Evolutionary conservation across 1,140 invertebrate species (phyloP), one percentile per base, ranked within the genome.

Genomic region (Ctenoplectra terminalis): DNA sequence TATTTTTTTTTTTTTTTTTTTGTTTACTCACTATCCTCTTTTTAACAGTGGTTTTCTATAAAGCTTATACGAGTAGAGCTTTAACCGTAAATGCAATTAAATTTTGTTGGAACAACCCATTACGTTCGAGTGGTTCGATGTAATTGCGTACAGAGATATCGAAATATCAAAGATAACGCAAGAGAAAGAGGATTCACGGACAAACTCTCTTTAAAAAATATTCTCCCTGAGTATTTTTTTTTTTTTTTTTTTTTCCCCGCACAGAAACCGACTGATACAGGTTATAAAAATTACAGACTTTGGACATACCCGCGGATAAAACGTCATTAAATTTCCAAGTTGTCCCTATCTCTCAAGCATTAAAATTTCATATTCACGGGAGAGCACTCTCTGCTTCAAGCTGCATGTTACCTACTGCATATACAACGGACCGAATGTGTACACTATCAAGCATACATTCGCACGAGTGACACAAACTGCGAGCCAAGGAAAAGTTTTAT

Each of bases 321-420:
- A 67, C 40, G 67, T 82, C 67, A 72, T 82, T 72, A 82, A 79
- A 82, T 69, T 72, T 79, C 75, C 75, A 79, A 66, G 50, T 82
- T 79, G 75, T 66, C 75, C 66, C 67, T 79, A 73, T 80, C 81
- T 72, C 73, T 80, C 50, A 13, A 20, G 67, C 67, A 37, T 83
- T 79, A 79, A 79, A 83, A 60, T 83, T 83, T 80, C 76, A 79
- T 83, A 60, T 72, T 58, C 81, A 58, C 60, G 50, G 50, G 31
- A 60, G 29, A 54, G 81, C 34, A 50, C 58, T 71, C 37, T 43
- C 43, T 34, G 66, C 76, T 52, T 46, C 75, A 34, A 40, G 31
- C 75, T 52, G 56, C 48, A 71, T 26, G 50, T 74, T 70, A 50
- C 26, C n/a, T 26, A 17, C 31, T 11, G 13, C 34, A 17, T 34